Base-by-base conservation (phyloP, 2,888 invertebrate genomes). In the Lagria hirta region DNA sequence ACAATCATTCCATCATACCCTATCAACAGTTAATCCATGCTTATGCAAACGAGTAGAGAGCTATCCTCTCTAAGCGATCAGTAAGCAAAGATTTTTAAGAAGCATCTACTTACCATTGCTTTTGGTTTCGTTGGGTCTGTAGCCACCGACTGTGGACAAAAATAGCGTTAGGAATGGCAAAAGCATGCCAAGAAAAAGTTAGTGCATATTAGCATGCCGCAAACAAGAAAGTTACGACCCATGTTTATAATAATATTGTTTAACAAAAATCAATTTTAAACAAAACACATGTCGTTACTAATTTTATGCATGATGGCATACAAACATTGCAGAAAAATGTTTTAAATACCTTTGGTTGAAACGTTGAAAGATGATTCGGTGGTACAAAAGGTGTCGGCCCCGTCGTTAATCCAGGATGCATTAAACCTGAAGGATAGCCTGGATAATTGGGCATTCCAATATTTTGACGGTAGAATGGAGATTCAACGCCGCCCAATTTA, bases 371-470 rank as follows among this genome's bases (percentile, higher is more conserved):
- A 65, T 92, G 91, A 68, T 85, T 86, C 16, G 93, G 91, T 48
- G 92, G 90, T 61, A 87, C 89, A 71, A 93, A 93, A 5, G 93
- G 92, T 34, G 90, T 88, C 14, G 88, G 80, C 26, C 84, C 82
- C 15, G 83, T 81, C 7, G 71, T 66, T 47, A 86, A 75, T 37
- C 84, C 82, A 26, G 89, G 86, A 73, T 89, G 91, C 49, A 90
- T 74, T 40, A 91, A 74, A 47, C 90, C 81, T 11, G 89, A 81
- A 20, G 84, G 84, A 65, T 86, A 85, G 21, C 83, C 81, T 1
- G 90, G 85, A 71, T 90, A 92, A 48, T 84, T 84, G 24, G 82
- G 78, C 46, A 90, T 77, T n/a, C 87, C 85, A 48, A 86, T 66
- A 66, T 78, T 76, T 51, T 84, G 81, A 54, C 91, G 82, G 74